A percentile compares a stretch with the other conserved stretches of the same genome.
Conservation (phyloP, 2,797 vertebrate species). For the Cetoscarus ocellatus region DNA sequence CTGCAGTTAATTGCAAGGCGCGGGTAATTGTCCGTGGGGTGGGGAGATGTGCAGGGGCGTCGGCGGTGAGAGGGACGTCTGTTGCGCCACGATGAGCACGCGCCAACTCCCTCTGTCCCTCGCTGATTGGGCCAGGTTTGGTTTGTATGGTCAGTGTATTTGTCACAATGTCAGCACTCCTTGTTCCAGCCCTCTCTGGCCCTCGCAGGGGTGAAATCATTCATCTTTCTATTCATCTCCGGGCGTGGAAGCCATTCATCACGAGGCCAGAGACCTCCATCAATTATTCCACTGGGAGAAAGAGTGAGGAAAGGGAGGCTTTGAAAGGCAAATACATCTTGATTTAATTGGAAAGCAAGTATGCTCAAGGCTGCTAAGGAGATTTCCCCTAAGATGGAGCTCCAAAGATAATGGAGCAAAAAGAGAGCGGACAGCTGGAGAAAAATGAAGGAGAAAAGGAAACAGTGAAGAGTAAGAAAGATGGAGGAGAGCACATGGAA, state of each 20-base stretch:
- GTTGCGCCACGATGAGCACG: slow-evolving; percentile 46
- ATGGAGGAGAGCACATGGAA: slow-evolving; percentile 22
- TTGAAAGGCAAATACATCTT: slow-evolving; percentile 89
- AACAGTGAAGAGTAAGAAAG: slow-evolving; percentile 2
- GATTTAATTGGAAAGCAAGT: slow-evolving; percentile 88
- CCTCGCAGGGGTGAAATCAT: slow-evolving; percentile 78
- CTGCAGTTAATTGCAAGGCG: slow-evolving; percentile 74
- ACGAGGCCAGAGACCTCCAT: slow-evolving; percentile 83
- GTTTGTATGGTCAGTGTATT: slow-evolving; percentile 84
- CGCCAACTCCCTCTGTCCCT: slow-evolving; percentile 61
- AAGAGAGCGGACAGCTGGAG: slow-evolving; percentile 39
- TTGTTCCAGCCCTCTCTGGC: slow-evolving; percentile 66
- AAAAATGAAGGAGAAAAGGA: slow-evolving; percentile 30
- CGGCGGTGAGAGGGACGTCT: slow-evolving; percentile 35
- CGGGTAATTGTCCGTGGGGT: slow-evolving; percentile 74
- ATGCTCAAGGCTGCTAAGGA: slow-evolving; percentile 76
- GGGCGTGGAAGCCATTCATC: slow-evolving; percentile 83
- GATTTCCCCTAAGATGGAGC: slow-evolving; percentile 76
- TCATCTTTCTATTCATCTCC: slow-evolving; percentile 88
- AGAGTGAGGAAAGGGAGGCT: slow-evolving; percentile 73
- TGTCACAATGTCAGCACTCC: slow-evolving; percentile 88
- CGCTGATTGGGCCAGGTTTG: slow-evolving; percentile 73
- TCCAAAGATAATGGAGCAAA: slow-evolving; percentile 50
- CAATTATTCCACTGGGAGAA: slow-evolving; percentile 85
- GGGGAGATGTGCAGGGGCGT: slow-evolving; percentile 51